Conservation (phyloP, 2,797 vertebrate genomes). For the Aplochiton taeniatus region DNA sequence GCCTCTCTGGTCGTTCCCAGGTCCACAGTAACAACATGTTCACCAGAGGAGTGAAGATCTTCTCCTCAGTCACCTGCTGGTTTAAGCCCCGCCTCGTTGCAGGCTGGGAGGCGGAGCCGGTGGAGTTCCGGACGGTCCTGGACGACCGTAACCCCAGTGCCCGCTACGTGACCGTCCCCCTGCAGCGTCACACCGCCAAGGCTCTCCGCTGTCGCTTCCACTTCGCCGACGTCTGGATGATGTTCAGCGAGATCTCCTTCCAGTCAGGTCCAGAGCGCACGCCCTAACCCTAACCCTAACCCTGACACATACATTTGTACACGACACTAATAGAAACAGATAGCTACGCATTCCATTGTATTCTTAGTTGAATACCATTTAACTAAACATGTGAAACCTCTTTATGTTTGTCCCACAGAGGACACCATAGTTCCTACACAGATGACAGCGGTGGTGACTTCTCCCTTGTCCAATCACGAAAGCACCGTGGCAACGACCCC, state of each 20-base stretch:
- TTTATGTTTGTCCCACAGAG: slow-evolving; percentile 39
- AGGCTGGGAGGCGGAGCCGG: slow-evolving; percentile 77
- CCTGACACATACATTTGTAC: too few relatives aligned
- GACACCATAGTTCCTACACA: slow-evolving; percentile 71
- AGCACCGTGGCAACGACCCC: slow-evolving; percentile 25
- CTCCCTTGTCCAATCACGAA: slow-evolving; percentile 25
- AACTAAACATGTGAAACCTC: background rate
- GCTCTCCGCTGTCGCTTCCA: slow-evolving; percentile 83
- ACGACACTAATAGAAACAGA: too few relatives aligned
- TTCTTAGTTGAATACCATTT: background rate
- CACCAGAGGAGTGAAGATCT: slow-evolving; percentile 87
- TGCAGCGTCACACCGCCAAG: slow-evolving; percentile 77
- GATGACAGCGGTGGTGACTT: slow-evolving; percentile 38
- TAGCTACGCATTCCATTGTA: too few relatives aligned
- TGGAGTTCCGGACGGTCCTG: slow-evolving; percentile 80
- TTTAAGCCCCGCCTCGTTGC: slow-evolving; percentile 81
- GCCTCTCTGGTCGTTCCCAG: slow-evolving; percentile 52
- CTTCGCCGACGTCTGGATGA: slow-evolving; percentile 90
- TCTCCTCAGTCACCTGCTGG: slow-evolving; percentile 82
- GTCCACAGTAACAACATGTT: slow-evolving; percentile 97
- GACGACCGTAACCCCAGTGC: slow-evolving; percentile 91
- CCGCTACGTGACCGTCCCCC: slow-evolving; percentile 85
- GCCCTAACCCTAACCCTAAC: slow-evolving; percentile 1
- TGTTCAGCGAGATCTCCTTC: slow-evolving; percentile 93
- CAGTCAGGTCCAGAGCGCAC: slow-evolving; percentile 78